Evolutionary conservation across 1,140 invertebrate genomes (phyloP).

Genomic region (Lordiphosa clarofinis): DNA sequence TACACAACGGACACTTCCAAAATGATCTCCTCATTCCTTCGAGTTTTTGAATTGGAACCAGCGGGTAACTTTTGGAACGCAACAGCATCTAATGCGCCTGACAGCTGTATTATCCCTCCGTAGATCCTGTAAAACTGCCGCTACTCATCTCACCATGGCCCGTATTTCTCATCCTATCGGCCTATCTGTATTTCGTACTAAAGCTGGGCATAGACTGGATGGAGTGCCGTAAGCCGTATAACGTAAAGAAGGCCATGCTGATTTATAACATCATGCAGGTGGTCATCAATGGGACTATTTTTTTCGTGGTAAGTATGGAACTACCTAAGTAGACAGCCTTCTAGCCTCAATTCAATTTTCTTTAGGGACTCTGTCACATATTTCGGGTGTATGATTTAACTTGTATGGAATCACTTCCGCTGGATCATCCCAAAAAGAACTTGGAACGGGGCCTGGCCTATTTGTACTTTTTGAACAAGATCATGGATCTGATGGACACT

Average conservation of each 20-base stretch:
- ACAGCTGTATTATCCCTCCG: background rate
- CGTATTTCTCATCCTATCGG: background rate
- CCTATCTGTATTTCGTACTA: constrained; percentile 1
- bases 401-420: background rate
- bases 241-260: constrained; percentile 1
- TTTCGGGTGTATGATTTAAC: background rate
- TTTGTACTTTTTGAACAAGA: constrained; percentile 1
- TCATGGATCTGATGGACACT: constrained; percentile 5
- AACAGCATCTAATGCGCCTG: background rate
- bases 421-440: background rate
- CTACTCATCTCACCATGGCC: background rate
- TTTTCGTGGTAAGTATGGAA: background rate
- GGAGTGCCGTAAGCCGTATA: constrained; percentile 1
- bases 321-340: too few relatives aligned
- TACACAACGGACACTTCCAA: too few relatives aligned
- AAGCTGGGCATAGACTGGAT: constrained; percentile 1
- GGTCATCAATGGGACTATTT: background rate
- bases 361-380: background rate
- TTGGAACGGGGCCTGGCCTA: background rate
- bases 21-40: too few relatives aligned
- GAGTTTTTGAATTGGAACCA: too few relatives aligned
- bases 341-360: too few relatives aligned
- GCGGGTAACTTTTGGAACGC: background rate
- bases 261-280: constrained; percentile 2
- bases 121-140: background rate